Percentiles rank a stretch among this genome's conserved stretches.
Conservation (phyloP, 2,888 invertebrate species). For the Cyclophora albipunctata region DNA sequence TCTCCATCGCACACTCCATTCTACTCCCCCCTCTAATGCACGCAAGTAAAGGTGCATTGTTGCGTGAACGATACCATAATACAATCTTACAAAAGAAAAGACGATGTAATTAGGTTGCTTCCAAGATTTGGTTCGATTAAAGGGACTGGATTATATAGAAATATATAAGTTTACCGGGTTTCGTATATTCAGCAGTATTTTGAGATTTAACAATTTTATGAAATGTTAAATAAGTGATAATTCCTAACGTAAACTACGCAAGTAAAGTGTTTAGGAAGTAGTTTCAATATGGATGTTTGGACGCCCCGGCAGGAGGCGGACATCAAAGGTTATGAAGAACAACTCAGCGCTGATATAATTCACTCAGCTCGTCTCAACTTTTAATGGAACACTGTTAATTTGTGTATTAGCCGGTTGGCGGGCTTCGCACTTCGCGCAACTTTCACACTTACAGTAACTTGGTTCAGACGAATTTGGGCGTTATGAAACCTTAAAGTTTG, state of each 20-base stretch:
- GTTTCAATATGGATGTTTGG: background rate
- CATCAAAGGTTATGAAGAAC: background rate
- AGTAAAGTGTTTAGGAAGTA: too few relatives aligned
- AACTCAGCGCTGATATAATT: background rate
- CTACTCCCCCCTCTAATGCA: conserved; percentile 3
- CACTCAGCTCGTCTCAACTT: conserved; percentile 5
- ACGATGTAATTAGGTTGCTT: conserved; percentile 16
- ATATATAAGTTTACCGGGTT: too few relatives aligned
- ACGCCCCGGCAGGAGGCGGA: background rate
- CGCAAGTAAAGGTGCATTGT: background rate
- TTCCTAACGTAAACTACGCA: too few relatives aligned
- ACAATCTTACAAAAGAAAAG: conserved; percentile 14
- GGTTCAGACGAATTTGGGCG: background rate
- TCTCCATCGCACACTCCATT: conserved; percentile 2
- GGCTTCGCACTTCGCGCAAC: background rate
- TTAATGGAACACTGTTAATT: conserved; percentile 9
- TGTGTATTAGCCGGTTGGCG: background rate
- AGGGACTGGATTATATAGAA: background rate
- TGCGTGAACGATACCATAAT: background rate
- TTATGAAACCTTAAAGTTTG: conserved; percentile 7
- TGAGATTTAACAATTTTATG: too few relatives aligned
- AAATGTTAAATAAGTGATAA: too few relatives aligned
- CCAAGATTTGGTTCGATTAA: conserved; percentile 11
- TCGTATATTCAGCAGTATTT: too few relatives aligned
- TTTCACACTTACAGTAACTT: background rate